Evolutionary conservation across 2,113 vertebrate species (phyloP), one percentile per base, ranked within the genome.

Genomic region (Phodopus roborovskii): DNA sequence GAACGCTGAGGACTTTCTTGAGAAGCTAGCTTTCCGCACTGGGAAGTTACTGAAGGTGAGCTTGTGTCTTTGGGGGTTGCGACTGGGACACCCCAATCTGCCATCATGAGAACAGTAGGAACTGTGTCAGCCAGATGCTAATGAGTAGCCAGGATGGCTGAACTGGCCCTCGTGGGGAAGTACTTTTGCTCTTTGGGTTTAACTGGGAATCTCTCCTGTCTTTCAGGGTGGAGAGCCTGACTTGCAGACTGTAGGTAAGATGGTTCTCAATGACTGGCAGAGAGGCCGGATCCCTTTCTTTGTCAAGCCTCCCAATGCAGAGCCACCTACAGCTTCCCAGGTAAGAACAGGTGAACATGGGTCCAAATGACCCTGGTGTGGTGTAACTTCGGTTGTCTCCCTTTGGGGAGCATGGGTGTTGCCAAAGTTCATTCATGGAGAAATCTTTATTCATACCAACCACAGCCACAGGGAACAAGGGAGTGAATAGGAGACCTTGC

Each of bases 251-350:
- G 99, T 99, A 96, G 99, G 99, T 95, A 99, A 99, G 98, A 99
- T 99, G 99, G 99, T 99, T 97, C 98, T 99, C 94, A 99, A 99
- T 75, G 99, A 99, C 96, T 99, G 99, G 99, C 99, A 99, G 98
- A 98, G 99, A 74, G 99, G 99, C 94, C 99, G 99, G 8, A 99
- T 99, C 92, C 99, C 99, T 0, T 99, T 99, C 98, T 99, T 99
- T 84, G 99, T 99, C 83, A 99, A 99, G 97, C 99, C 99, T 0
- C 99, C 99, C 0, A 99, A 98, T 68, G 97, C 98, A 66, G 99
- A 99, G 36, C 90, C 96, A 0, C 68, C 91, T 0, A 58, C 15
- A 0, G 97, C 92, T 33, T 85, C 97, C 3, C 98, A 99, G 99
- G 99, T 99, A 97, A 97, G 97, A 64, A 81, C 11, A 30, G 11